Evolutionary conservation across 1,140 invertebrate species (phyloP).

Genomic region (Oreohelix idahoensis): DNA sequence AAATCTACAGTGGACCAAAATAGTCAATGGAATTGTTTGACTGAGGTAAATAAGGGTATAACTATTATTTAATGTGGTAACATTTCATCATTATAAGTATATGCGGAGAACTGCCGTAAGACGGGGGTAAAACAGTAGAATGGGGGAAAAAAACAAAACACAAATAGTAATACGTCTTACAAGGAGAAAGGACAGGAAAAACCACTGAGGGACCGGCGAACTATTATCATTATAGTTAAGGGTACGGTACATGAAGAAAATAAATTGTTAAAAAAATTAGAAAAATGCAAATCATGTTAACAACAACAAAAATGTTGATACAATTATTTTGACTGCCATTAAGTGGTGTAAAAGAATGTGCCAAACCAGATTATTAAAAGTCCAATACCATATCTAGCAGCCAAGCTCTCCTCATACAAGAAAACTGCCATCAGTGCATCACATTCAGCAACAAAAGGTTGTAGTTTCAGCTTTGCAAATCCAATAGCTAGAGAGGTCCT

Average conservation of each 20-base stretch:
- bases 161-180: too few species aligned
- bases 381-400: constrained; percentile 51
- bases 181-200: too few species aligned
- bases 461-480: constrained; percentile 53
- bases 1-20: too few species aligned
- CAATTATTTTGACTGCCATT: neutral
- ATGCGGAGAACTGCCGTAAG: too few species aligned
- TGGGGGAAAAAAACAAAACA: too few species aligned
- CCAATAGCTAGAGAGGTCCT: constrained; percentile 50
- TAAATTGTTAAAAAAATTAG: neutral
- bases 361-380: neutral
- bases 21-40: too few species aligned
- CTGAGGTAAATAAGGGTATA: too few species aligned
- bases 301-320: neutral
- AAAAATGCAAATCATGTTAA: neutral
- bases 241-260: neutral
- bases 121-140: too few species aligned
- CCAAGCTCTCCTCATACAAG: constrained; percentile 55
- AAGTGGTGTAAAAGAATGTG: neutral
- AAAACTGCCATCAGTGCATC: constrained; percentile 57
- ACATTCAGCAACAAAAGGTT: constrained; percentile 41
- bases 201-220: too few species aligned
- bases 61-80: too few species aligned
- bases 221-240: too few species aligned
- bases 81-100: too few species aligned